Evolutionary conservation across 2,888 invertebrate species (phyloP), one percentile per base, ranked within the genome.

Genomic region (Dinocampus coccinellae): DNA sequence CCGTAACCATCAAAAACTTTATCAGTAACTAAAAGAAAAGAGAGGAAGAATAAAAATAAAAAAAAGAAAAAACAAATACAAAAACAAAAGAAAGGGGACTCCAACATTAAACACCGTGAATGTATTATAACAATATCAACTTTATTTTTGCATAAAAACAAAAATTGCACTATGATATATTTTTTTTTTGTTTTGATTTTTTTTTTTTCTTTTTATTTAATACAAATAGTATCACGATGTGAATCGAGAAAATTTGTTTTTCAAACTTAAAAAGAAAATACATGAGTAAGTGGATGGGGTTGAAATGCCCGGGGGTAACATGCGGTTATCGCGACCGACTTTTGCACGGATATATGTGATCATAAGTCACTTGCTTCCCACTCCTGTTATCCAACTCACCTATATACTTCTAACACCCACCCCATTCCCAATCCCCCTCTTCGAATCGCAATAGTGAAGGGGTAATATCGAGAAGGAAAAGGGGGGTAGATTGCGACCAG

Each of bases 361-460:
- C 70, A 42, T 71, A 71, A 71, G 70, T 71, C 70, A 71, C 66
- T 53, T 47, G 55, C 36, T n/a, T n/a, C n/a, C n/a, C n/a, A n/a
- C n/a, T n/a, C n/a, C n/a, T n/a, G n/a, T n/a, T n/a, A n/a, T n/a
- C n/a, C n/a, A n/a, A n/a, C n/a, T n/a, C n/a, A n/a, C n/a, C n/a
- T n/a, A n/a, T n/a, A n/a, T n/a, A n/a, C n/a, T n/a, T n/a, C n/a
- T n/a, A n/a, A n/a, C n/a, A n/a, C n/a, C n/a, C n/a, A n/a, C n/a
- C n/a, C n/a, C n/a, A n/a, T n/a, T n/a, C n/a, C n/a, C n/a, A n/a
- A n/a, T n/a, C n/a, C n/a, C n/a, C n/a, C n/a, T n/a, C n/a, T n/a
- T n/a, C n/a, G n/a, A n/a, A n/a, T n/a, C n/a, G n/a, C n/a, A n/a
- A n/a, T 39, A 39, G n/a, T 39, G 39, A 13, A 39, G 57, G 22